Evolutionary conservation across 2,888 invertebrate genomes (phyloP), one percentile per base, ranked within the genome.

Genomic region (Pyrgus malvae): DNA sequence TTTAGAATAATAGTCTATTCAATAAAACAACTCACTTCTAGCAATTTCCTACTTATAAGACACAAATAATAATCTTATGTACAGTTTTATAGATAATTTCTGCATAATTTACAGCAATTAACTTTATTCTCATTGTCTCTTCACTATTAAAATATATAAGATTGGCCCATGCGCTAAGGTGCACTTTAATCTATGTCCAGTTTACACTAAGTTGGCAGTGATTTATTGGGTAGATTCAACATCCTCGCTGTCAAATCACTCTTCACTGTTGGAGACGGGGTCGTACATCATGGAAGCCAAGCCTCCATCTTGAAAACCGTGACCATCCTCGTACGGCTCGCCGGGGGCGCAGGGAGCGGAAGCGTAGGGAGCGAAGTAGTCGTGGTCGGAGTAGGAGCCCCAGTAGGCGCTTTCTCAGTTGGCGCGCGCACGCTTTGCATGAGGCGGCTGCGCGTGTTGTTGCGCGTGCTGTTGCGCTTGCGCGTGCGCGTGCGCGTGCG

Each of bases 381-480:
- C 9, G n/a, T 29, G 27, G n/a, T 29, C 27, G 27, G 27, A 29
- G n/a, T 29, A 1, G n/a, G 27, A 2, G 2, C n/a, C n/a, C 27
- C 27, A 29, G 27, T 1, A n/a, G 27, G 27, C n/a, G 31, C 12
- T 6, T 14, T 48, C 50, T 75, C 74, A 87, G 76, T 83, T 85
- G 68, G 88, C 85, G 23, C 87, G 75, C 11, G 87, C 76, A 1
- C 84, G 74, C 67, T 82, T 79, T 25, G 78, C 68, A 58, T 74
- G 76, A 48, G 56, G 53, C 66, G 35, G 35, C 16, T 65, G 62
- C 57, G 67, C 69, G 31, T 68, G 70, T 57, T 65, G 67, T 40
- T 71, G 74, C 48, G 69, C 63, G 55, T 69, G 69, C 1, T 65
- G 57, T 25, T 67, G 67, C 23, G n/a, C n/a, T 29, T 11, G n/a